A percentile compares a stretch with the other conserved stretches of the same genome.
Conservation (phyloP, 2,113 vertebrate genomes). For the Chaetops frenatus region DNA sequence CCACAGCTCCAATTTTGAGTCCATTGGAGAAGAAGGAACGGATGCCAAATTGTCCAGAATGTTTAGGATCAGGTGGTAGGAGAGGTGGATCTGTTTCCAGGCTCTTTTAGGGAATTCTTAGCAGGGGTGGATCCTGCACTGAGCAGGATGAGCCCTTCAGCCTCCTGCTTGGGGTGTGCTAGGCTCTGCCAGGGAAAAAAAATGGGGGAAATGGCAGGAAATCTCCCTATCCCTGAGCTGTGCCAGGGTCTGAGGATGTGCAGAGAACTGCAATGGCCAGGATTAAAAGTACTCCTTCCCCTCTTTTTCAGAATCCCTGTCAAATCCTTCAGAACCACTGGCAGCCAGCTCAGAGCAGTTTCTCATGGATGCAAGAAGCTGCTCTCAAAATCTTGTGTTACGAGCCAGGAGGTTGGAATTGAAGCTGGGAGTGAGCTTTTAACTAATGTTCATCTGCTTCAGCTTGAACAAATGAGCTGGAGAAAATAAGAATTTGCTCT, state of each 20-base stretch:
- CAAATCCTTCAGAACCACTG: not conserved
- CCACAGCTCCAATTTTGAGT: accelerated
- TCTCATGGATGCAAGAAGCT: not conserved
- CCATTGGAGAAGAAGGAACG: not conserved
- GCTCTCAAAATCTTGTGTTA: not conserved
- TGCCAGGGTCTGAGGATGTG: not conserved
- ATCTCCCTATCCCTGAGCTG: not conserved
- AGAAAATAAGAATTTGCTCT: not conserved
- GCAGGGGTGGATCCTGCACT: not conserved
- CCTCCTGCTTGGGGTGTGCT: not conserved
- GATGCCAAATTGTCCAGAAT: not conserved
- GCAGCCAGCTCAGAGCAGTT: not conserved
- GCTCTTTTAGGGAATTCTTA: not conserved
- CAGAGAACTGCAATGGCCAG: not conserved
- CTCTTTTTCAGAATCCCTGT: not conserved
- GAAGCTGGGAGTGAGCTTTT: not conserved
- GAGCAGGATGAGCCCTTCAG: not conserved
- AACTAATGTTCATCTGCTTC: not conserved
- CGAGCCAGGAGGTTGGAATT: not conserved
- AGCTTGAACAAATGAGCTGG: not conserved
- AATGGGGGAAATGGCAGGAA: not conserved
- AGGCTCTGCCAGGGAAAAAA: not conserved
- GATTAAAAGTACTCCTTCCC: not conserved
- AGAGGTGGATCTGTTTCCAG: not conserved
- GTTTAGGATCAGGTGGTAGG: not conserved